Conservation (phyloP, 2,888 invertebrate genomes). For the Acronicta psi region DNA sequence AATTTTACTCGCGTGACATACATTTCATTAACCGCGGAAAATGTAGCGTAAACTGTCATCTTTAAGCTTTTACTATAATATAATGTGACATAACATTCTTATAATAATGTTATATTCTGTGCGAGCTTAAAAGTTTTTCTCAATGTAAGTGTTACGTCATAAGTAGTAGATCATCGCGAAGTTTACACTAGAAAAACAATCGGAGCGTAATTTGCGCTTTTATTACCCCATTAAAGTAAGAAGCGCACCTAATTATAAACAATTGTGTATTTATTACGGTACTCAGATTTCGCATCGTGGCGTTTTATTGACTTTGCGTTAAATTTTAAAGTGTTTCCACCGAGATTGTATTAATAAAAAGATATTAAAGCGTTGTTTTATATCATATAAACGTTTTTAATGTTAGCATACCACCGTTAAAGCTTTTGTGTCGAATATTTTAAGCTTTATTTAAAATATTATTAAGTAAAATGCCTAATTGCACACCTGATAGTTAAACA, state of each 20-base stretch:
- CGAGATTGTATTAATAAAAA: constrained; percentile 40
- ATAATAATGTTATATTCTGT: constrained; percentile 21
- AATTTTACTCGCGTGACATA: constrained; percentile 36
- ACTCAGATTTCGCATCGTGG: constrained; percentile 58
- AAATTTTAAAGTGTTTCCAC: constrained; percentile 54
- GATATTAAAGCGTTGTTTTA: constrained; percentile 14
- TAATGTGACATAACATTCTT: constrained; percentile 18
- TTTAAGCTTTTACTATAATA: constrained; percentile 17
- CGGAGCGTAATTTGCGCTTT: constrained; percentile 74
- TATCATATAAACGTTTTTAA: constrained; percentile 17
- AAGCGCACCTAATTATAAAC: constrained; percentile 80
- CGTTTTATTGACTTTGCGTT: constrained; percentile 53
- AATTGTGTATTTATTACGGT: constrained; percentile 76
- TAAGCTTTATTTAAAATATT: not conserved
- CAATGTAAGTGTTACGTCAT: constrained; percentile 24
- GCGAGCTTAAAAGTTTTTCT: constrained; percentile 12
- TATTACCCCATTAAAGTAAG: constrained; percentile 80
- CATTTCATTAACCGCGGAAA: constrained; percentile 18
- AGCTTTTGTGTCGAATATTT: constrained; percentile 5
- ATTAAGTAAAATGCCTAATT: not conserved
- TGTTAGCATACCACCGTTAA: not conserved
- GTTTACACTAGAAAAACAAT: constrained; percentile 69
- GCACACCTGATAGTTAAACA: not conserved
- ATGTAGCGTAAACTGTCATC: constrained; percentile 8
- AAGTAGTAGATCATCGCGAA: constrained; percentile 52